Percentiles rank a stretch among this genome's conserved stretches.
Conservation (phyloP, 2,888 invertebrate species). For the Cremastinae sp. region DNA sequence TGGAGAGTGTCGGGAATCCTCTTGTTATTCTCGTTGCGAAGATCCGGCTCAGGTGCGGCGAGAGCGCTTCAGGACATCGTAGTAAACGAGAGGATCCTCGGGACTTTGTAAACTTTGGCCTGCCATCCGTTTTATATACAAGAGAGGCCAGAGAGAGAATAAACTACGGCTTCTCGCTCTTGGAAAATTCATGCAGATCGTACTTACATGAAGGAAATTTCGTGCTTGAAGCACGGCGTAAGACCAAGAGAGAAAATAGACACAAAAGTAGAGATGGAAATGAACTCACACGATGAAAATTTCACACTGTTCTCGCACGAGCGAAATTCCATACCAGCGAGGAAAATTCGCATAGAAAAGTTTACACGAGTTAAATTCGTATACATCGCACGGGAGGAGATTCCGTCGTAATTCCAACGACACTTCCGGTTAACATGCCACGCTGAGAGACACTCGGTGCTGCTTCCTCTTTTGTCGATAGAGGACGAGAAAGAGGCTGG, state of each 20-base stretch:
- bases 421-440: slow-evolving; percentile 55
- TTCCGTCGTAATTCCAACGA: slow-evolving; percentile 47
- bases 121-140: slow-evolving; percentile 27
- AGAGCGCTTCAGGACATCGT: slow-evolving; percentile 21
- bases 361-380: not conserved
- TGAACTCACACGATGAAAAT: no score
- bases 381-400: not conserved
- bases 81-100: slow-evolving; percentile 40
- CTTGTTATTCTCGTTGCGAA: slow-evolving; percentile 26
- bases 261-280: no score
- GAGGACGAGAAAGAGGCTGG: not conserved
- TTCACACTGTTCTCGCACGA: not conserved
- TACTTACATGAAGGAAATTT: not conserved
- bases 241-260: no score
- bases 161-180: not conserved
- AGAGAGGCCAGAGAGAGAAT: slow-evolving; percentile 1
- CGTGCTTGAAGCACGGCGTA: not conserved
- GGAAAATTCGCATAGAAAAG: no score
- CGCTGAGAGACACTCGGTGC: slow-evolving; percentile 40
- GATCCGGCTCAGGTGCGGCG: slow-evolving; percentile 20
- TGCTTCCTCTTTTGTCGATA: not conserved
- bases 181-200: not conserved
- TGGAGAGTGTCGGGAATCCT: not conserved
- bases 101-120: slow-evolving; percentile 45
- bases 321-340: not conserved